These are phyloP conservation scores for Phodopus roborovskii DNA, from an alignment of 2,113 vertebrate genomes.

Conservation along the genomic window DNA sequence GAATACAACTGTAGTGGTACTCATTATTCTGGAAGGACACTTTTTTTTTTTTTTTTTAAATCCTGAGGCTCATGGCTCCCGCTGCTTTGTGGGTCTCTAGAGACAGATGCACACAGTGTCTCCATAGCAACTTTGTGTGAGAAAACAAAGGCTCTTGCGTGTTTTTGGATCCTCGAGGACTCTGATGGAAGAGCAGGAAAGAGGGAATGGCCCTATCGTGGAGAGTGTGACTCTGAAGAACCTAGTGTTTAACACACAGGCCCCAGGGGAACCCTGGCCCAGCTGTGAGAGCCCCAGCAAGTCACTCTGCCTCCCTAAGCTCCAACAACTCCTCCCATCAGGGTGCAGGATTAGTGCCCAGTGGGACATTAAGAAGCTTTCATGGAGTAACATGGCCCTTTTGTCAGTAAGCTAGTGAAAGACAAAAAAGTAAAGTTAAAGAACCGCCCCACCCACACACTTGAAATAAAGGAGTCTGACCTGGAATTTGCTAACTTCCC, in stretches of 20 bases:
- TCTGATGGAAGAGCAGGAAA: background rate
- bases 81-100: conserved; percentile 2
- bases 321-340: background rate
- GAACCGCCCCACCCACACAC: too few relatives aligned
- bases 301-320: conserved; percentile 19
- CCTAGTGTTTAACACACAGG: background rate
- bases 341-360: background rate
- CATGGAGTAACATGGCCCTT: background rate
- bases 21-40: background rate
- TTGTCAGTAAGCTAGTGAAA: background rate
- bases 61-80: background rate
- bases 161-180: background rate
- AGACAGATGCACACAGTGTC: background rate
- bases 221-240: background rate
- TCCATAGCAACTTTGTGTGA: conserved; percentile 69
- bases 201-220: background rate
- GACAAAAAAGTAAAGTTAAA: too few relatives aligned
- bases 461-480: too few relatives aligned
- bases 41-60: too few relatives aligned
- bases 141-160: conserved; percentile 36
- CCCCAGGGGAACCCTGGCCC: background rate
- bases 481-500: too few relatives aligned
- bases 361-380: background rate
- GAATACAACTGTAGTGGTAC: background rate
- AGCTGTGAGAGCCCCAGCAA: background rate